phyloP scores from a whole-genome alignment of 1,140 invertebrate species.

The Platyscapa corneri region DNA sequence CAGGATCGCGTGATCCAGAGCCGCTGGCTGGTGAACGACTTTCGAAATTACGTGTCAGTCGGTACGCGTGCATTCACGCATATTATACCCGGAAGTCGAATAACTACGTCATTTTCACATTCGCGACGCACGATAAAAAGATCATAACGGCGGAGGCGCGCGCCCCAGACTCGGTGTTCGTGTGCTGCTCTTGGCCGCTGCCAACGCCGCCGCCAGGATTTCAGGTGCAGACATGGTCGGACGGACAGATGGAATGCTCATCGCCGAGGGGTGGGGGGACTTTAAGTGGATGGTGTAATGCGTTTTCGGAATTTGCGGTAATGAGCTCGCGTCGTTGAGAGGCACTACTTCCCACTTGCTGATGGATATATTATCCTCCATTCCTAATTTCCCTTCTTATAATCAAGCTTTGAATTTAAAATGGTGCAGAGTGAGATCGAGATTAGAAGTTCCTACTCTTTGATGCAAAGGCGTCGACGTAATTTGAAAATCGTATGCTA shows the following conservation, averaged over 20 bases:
- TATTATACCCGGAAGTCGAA: constrained; percentile 31
- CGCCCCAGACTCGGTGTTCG: no score
- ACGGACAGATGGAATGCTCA: neutral
- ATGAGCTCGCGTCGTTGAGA: neutral
- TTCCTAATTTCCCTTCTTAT: neutral
- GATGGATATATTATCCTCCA: neutral
- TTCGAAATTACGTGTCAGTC: constrained; percentile 46
- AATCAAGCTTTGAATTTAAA: neutral
- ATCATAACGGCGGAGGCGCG: neutral
- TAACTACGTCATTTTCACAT: constrained; percentile 7
- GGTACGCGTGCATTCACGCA: neutral
- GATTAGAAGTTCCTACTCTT: neutral
- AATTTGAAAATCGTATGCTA: neutral
- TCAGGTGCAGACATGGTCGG: neutral
- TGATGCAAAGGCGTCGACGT: neutral
- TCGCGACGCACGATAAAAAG: neutral
- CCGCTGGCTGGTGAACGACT: constrained; percentile 27
- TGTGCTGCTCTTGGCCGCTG: no score
- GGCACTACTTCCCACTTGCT: neutral
- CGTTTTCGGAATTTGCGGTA: neutral
- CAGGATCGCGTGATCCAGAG: constrained; percentile 31
- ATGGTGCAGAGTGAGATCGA: neutral
- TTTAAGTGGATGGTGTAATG: neutral
- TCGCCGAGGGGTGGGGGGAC: neutral
- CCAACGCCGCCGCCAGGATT: neutral